phyloP scores from a whole-genome alignment of 2,113 vertebrate genomes.

The Ifrita kowaldi region DNA sequence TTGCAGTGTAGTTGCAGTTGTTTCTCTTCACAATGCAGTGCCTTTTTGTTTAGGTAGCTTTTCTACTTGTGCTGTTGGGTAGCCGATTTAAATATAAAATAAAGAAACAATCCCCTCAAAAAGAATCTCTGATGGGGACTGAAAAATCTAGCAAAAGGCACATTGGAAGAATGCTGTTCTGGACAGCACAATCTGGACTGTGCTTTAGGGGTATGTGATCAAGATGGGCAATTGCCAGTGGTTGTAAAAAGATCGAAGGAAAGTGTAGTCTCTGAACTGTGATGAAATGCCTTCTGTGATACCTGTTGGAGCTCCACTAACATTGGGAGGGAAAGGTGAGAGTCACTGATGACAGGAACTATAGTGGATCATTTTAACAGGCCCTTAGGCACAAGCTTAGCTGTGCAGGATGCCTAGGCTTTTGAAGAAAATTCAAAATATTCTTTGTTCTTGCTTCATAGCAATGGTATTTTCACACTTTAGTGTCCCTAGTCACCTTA shows the following conservation, averaged over 20 bases:
- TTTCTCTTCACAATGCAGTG: neutral
- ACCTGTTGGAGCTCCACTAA: neutral
- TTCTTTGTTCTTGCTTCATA: neutral
- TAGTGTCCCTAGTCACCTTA: neutral
- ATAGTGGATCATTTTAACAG: neutral
- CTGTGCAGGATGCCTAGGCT: neutral
- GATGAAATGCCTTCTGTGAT: neutral
- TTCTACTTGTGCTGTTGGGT: neutral
- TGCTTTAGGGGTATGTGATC: neutral
- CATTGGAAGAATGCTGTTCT: neutral
- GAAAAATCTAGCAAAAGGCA: neutral
- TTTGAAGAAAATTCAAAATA: neutral
- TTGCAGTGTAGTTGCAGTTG: neutral
- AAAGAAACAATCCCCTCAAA: neutral
- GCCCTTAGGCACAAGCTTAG: neutral
- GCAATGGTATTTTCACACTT: neutral
- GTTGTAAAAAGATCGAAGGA: neutral
- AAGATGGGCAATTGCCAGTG: neutral
- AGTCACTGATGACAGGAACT: neutral
- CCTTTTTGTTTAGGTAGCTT: neutral
- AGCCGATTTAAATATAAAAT: neutral
- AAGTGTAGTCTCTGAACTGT: neutral
- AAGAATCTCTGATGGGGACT: neutral
- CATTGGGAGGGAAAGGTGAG: neutral
- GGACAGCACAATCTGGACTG: neutral